Evolutionary conservation across 2,797 vertebrate species (phyloP).

Genomic region (Phataginus tricuspis): DNA sequence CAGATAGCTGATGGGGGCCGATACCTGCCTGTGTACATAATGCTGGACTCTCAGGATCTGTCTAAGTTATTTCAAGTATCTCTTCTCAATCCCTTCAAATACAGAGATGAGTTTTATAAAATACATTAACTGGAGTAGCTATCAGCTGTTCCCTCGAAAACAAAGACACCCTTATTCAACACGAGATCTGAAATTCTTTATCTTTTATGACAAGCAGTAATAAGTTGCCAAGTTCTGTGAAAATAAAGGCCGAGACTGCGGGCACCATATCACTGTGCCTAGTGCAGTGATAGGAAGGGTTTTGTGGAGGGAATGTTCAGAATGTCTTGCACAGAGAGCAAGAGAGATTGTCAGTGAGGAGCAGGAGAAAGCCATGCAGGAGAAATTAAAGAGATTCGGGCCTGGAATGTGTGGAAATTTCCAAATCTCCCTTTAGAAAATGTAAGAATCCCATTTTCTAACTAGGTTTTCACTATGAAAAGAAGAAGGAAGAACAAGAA

Average conservation of each 20-base stretch:
- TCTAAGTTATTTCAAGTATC: neutral
- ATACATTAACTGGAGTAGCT: neutral
- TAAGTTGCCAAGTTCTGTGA: slow-evolving; percentile 32
- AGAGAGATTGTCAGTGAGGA: neutral
- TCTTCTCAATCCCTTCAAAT: neutral
- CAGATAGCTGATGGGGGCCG: neutral
- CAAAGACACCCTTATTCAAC: slow-evolving; percentile 30
- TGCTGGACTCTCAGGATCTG: neutral
- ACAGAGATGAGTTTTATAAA: neutral
- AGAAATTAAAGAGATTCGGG: neutral
- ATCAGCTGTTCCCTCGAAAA: neutral
- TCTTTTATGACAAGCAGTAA: neutral
- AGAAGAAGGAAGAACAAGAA: neutral
- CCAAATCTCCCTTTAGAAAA: neutral
- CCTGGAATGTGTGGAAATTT: neutral
- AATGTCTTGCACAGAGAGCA: neutral
- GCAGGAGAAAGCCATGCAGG: neutral
- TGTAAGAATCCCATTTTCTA: neutral
- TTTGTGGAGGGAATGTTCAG: neutral
- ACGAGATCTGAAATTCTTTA: slow-evolving; percentile 18
- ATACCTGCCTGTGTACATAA: neutral
- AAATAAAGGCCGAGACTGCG: neutral
- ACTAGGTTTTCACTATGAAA: neutral
- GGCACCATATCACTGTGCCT: neutral
- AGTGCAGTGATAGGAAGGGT: neutral